Evolutionary conservation across 2,888 invertebrate genomes (phyloP).

Genomic region (Adelphocoris suturalis): DNA sequence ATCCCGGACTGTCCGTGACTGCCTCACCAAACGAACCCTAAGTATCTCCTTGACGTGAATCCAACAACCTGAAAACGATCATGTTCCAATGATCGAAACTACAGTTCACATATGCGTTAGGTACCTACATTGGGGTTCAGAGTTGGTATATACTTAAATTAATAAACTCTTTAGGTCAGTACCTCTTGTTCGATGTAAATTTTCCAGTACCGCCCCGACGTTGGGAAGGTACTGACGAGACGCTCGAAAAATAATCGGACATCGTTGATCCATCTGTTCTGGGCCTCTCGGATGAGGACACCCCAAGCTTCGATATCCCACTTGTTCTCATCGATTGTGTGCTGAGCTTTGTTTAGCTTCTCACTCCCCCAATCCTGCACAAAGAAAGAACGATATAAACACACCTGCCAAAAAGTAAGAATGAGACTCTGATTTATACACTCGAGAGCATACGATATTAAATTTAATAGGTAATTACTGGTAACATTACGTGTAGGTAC

Average conservation of each 20-base stretch:
- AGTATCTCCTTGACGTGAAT: no score
- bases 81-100: no score
- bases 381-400: not conserved
- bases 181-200: slow-evolving; percentile 99
- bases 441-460: not conserved
- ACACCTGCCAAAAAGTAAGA: not conserved
- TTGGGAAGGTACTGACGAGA: slow-evolving; percentile 95
- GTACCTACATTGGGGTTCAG: no score
- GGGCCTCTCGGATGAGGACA: slow-evolving; percentile 94
- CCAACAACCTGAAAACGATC: no score
- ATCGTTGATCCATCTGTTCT: slow-evolving; percentile 91
- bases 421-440: not conserved
- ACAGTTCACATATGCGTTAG: no score
- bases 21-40: no score
- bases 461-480: not conserved
- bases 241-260: slow-evolving; percentile 95
- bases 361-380: slow-evolving; percentile 93
- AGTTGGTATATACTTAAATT: no score
- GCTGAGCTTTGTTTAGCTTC: slow-evolving; percentile 89
- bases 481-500: not conserved
- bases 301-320: slow-evolving; percentile 99
- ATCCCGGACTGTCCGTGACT: no score
- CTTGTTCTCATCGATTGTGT: slow-evolving; percentile 91
- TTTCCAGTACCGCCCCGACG: slow-evolving; percentile 98
- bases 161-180: slow-evolving; percentile 76